Base-by-base conservation (phyloP, 2,797 vertebrate genomes). In the Malurus splendens region DNA sequence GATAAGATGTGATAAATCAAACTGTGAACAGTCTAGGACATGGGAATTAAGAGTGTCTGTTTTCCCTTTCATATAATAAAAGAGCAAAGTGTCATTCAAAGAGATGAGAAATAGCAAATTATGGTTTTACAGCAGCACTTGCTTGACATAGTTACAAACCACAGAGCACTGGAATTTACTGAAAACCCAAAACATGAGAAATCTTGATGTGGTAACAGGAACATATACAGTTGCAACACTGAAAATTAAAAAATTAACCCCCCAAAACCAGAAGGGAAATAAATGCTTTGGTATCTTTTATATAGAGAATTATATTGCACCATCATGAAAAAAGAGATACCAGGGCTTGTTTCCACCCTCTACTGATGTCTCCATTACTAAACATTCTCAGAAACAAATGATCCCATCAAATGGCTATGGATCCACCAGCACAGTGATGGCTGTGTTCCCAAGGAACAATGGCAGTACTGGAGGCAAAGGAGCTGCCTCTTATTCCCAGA, bases 401-500 rank as follows among this genome's bases (percentile, higher is more conserved):
- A 60, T 64, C 18, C 56, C 60, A 64, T 71, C 54, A 47, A 90
- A 68, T 19, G 23, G 28, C 42, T 23, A 4, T 32, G 44, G 45
- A 38, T 71, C 57, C 72, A 57, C 41, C n/a, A 65, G 81, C 12
- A 90, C 60, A 91, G 78, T 41, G 39, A 52, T 8, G 68, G 30
- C 88, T 80, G 65, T 93, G 90, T 93, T 91, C 75, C 75, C 44
- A 27, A 86, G 68, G 72, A 80, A 91, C 86, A 91, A n/a, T 56
- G 74, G 42, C 65, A 88, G 72, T 50, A 77, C 68, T 80, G 91
- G 87, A 76, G 57, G 75, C 51, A 77, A 68, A 86, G 75, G 86
- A 90, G 78, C 66, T 92, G 89, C 80, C 42, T 71, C 90, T 76
- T 51, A 61, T 61, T 79, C 68, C 74, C 88, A 90, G 83, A 44